Conservation (phyloP, 2,113 vertebrate species). For the Lepus timidus region DNA sequence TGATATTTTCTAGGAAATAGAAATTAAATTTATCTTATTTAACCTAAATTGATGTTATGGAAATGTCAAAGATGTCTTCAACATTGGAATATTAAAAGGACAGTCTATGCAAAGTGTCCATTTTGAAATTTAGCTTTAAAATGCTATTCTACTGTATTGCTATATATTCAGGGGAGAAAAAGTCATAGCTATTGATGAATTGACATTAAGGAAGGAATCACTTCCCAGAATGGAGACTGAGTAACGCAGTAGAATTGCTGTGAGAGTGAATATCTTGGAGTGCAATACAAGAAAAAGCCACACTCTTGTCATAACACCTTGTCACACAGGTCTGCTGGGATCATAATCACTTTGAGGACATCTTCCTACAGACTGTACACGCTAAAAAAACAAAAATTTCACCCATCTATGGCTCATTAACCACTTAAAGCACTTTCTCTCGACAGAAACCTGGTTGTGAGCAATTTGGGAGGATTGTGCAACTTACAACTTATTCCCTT, state of each 20-base stretch:
- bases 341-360: neutral
- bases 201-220: neutral
- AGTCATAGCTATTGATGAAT: neutral
- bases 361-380: neutral
- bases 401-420: neutral
- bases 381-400: neutral
- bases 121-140: conserved; percentile 35
- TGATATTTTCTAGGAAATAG: conserved; percentile 19
- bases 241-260: neutral
- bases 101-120: neutral
- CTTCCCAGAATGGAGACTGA: conserved; percentile 13
- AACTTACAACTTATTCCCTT: neutral
- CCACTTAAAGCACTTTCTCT: neutral
- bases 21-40: conserved; percentile 42
- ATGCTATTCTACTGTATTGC: neutral
- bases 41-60: conserved; percentile 52
- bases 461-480: neutral
- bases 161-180: neutral
- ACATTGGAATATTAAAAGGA: conserved; percentile 58
- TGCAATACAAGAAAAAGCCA: neutral
- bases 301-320: neutral
- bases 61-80: conserved; percentile 52
- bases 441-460: neutral
- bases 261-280: neutral
- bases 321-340: neutral